Evolutionary conservation across 2,888 invertebrate species (phyloP).

Genomic region (Halictus quadricinctus): DNA sequence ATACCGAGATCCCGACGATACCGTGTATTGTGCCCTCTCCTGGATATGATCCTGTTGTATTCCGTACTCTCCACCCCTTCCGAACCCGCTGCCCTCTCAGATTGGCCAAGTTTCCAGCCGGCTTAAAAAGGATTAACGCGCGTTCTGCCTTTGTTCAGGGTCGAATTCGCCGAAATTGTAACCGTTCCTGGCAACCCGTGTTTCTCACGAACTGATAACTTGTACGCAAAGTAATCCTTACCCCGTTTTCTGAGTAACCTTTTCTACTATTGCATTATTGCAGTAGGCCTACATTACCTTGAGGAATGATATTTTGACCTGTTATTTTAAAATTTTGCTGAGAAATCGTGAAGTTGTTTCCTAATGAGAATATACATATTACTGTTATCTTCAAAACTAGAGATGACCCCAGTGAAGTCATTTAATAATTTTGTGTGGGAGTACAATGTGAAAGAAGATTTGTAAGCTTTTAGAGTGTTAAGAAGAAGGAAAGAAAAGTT

Average conservation of each 20-base stretch:
- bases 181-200: background rate
- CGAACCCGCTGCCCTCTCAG: background rate
- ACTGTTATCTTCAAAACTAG: no score
- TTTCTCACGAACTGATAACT: background rate
- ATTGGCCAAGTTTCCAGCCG: background rate
- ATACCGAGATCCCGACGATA: constrained; percentile 62
- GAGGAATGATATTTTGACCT: no score
- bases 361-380: no score
- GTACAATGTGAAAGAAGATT: no score
- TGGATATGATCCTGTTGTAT: constrained; percentile 43
- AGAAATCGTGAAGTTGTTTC: no score
- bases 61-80: background rate
- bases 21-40: constrained; percentile 62
- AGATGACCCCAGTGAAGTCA: no score
- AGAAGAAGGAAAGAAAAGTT: no score
- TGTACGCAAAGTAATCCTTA: background rate
- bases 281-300: no score
- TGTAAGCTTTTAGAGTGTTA: no score
- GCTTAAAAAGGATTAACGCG: constrained; percentile 2
- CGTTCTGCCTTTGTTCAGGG: background rate
- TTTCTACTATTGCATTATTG: no score
- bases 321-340: no score
- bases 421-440: no score
- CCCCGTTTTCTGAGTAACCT: background rate
- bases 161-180: background rate